Conservation (phyloP, 2,113 vertebrate genomes). For the Gorsachius goisagi region DNA sequence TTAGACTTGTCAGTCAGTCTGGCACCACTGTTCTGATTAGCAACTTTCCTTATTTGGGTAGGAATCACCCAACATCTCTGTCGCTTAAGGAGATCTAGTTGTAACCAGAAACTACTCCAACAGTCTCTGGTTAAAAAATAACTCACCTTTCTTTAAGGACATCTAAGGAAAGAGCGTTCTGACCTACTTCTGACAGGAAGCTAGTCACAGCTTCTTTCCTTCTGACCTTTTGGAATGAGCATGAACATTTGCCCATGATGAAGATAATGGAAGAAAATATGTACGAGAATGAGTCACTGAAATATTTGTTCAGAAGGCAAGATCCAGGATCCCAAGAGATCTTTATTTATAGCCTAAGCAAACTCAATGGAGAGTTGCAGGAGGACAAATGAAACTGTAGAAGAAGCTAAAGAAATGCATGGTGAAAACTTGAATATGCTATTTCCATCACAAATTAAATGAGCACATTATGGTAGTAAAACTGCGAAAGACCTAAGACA, state of each 20-base stretch:
- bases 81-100: not conserved
- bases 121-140: not conserved
- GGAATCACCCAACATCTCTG: not conserved
- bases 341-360: constrained; percentile 72
- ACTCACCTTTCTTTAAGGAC: not conserved
- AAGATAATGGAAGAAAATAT: constrained; percentile 50
- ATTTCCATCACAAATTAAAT: constrained; percentile 29
- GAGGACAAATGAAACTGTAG: constrained; percentile 47
- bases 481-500: constrained; percentile 13
- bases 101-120: not conserved
- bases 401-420: constrained; percentile 42
- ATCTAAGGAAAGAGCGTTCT: not conserved
- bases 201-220: not conserved
- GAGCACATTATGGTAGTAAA: constrained; percentile 6
- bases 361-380: constrained; percentile 13
- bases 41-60: constrained; percentile 6
- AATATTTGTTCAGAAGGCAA: constrained; percentile 44
- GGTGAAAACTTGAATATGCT: constrained; percentile 27
- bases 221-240: not conserved
- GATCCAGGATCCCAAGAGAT: constrained; percentile 61
- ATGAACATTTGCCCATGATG: not conserved
- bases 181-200: not conserved
- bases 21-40: constrained; percentile 9
- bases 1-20: constrained; percentile 22
- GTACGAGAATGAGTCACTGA: constrained; percentile 69